Percentiles rank a stretch among this genome's conserved stretches.
These are phyloP conservation scores for Vollenhovia emeryi DNA, from an alignment of 1,140 invertebrate species.

Conservation along the genomic window DNA sequence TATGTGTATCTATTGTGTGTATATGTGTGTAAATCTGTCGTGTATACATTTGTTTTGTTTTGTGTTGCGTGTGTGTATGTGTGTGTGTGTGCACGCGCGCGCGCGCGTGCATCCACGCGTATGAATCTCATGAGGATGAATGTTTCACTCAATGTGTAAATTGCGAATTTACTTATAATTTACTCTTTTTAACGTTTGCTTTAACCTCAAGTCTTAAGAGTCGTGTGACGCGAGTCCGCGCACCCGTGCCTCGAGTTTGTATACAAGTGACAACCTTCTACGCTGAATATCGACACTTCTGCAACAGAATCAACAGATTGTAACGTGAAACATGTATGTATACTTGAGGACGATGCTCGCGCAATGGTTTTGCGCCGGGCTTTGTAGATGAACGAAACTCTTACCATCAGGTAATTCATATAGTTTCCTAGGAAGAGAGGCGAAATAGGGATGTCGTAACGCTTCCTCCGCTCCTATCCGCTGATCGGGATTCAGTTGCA, in stretches of 20 bases:
- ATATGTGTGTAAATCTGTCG: conserved; percentile 3
- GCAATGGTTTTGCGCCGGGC: background rate
- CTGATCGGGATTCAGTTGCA: conserved; percentile 95
- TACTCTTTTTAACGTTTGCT: conserved; percentile 64
- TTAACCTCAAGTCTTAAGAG: conserved; percentile 78
- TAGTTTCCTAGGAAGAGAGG: conserved; percentile 94
- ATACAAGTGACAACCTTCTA: conserved; percentile 89
- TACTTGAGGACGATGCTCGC: background rate
- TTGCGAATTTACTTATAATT: conserved; percentile 71
- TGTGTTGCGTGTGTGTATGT: conserved; percentile 32
- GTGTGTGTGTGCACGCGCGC: background rate
- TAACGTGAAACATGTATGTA: background rate
- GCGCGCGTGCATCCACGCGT: conserved; percentile 12
- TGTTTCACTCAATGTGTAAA: conserved; percentile 68
- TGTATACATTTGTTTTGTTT: background rate
- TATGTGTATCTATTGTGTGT: conserved; percentile 23
- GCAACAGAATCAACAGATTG: conserved; percentile 81
- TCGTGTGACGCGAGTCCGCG: conserved; percentile 73
- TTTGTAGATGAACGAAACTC: conserved; percentile 66
- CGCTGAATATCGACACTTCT: conserved; percentile 97
- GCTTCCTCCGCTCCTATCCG: conserved; percentile 95
- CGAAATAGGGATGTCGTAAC: conserved; percentile 96
- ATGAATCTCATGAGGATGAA: conserved; percentile 67
- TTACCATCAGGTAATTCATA: conserved; percentile 96
- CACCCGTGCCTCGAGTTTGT: conserved; percentile 80